Evolutionary conservation across 2,113 vertebrate genomes (phyloP).

Genomic region (Mormoops blainvillei): DNA sequence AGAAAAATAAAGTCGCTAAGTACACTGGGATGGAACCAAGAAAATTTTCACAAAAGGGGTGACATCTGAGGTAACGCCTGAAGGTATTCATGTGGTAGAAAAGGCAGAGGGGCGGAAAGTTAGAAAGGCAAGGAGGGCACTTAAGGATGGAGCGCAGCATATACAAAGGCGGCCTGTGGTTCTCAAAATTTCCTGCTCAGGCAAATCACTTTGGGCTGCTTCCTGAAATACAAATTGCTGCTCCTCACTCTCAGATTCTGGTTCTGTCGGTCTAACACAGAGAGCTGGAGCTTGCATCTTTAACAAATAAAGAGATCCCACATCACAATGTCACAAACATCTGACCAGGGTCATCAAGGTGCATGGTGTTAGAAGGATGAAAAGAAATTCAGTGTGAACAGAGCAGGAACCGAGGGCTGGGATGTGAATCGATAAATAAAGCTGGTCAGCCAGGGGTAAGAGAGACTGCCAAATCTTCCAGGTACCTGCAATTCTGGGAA

Average conservation of each 20-base stretch:
- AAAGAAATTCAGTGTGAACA: not conserved
- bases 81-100: not conserved
- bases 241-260: not conserved
- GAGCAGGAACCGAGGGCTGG: not conserved
- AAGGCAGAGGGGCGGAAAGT: not conserved
- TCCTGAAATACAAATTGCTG: not conserved
- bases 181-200: not conserved
- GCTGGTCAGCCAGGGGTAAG: not conserved
- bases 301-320: not conserved
- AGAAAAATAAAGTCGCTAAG: not conserved
- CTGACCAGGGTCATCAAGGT: not conserved
- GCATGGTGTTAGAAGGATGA: not conserved
- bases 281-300: not conserved
- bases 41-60: not conserved
- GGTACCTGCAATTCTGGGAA: not conserved
- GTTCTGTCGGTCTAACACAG: not conserved
- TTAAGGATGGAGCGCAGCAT: not conserved
- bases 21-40: not conserved
- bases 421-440: not conserved
- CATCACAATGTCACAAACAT: not conserved
- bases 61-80: not conserved
- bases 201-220: not conserved
- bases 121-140: not conserved
- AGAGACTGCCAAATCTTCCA: not conserved
- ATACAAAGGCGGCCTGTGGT: not conserved